These are phyloP conservation scores for Plebejus melissa DNA, from an alignment of 2,888 invertebrate genomes.

Conservation along the genomic window DNA sequence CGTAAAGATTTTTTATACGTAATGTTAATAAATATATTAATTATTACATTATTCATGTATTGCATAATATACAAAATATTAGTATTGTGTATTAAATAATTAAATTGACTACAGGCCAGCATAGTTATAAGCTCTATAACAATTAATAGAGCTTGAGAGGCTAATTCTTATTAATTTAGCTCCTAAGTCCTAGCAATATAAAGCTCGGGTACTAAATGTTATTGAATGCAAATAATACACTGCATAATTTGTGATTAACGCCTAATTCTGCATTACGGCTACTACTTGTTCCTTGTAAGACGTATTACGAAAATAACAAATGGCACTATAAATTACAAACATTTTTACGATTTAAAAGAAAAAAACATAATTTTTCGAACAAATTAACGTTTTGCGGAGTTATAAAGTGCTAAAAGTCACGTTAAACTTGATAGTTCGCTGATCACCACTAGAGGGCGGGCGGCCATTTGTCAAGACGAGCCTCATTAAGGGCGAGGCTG, in stretches of 20 bases:
- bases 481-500: conserved; percentile 69
- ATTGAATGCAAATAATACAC: neutral
- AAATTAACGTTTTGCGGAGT: conserved; percentile 31
- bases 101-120: too few relatives aligned
- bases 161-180: neutral
- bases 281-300: neutral
- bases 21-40: neutral
- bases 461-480: conserved; percentile 66
- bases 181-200: neutral
- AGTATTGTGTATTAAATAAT: too few relatives aligned
- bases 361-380: conserved; percentile 8
- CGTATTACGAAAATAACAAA: neutral
- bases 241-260: neutral
- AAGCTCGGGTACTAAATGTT: neutral
- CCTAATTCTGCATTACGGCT: neutral
- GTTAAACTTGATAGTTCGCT: conserved; percentile 57
- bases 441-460: conserved; percentile 71
- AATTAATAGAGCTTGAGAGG: neutral
- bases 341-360: neutral
- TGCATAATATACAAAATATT: too few relatives aligned
- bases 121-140: too few relatives aligned
- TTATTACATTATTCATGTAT: neutral
- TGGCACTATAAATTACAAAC: conserved; percentile 2
- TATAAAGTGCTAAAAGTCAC: conserved; percentile 42
- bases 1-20: neutral